phyloP scores from a whole-genome alignment of 2,113 vertebrate species.

The Siniperca knerii region DNA sequence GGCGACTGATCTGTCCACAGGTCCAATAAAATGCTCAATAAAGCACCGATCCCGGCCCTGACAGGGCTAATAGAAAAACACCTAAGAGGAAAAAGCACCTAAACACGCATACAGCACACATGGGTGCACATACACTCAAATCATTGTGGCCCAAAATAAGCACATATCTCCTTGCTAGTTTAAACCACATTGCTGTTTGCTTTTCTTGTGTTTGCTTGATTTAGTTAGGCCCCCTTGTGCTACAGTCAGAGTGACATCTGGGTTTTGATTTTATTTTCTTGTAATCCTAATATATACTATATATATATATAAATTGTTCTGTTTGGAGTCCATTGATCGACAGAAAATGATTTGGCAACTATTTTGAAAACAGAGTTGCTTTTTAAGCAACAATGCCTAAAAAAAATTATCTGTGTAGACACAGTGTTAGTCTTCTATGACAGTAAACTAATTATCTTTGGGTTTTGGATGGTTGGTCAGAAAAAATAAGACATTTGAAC shows the following conservation, averaged over 20 bases:
- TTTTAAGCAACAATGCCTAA: neutral
- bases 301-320: neutral
- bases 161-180: constrained; percentile 40
- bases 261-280: neutral
- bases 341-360: neutral
- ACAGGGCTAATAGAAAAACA: constrained; percentile 73
- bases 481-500: neutral
- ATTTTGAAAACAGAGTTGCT: neutral
- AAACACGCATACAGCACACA: constrained; percentile 31
- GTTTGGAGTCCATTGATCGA: neutral
- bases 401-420: neutral
- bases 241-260: constrained; percentile 1
- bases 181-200: constrained; percentile 46
- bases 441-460: neutral
- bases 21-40: constrained; percentile 78
- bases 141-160: constrained; percentile 60
- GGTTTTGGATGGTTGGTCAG: too few relatives aligned
- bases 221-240: neutral
- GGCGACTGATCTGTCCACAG: constrained; percentile 66
- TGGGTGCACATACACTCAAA: constrained; percentile 15
- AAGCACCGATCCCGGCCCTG: constrained; percentile 57
- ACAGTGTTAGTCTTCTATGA: neutral
- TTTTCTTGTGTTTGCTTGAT: constrained; percentile 41
- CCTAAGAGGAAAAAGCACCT: constrained; percentile 52
- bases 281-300: neutral